A percentile compares a stretch with the other conserved stretches of the same genome.
phyloP scores from a whole-genome alignment of 2,113 vertebrate genomes.

The Elephantulus edwardii region DNA sequence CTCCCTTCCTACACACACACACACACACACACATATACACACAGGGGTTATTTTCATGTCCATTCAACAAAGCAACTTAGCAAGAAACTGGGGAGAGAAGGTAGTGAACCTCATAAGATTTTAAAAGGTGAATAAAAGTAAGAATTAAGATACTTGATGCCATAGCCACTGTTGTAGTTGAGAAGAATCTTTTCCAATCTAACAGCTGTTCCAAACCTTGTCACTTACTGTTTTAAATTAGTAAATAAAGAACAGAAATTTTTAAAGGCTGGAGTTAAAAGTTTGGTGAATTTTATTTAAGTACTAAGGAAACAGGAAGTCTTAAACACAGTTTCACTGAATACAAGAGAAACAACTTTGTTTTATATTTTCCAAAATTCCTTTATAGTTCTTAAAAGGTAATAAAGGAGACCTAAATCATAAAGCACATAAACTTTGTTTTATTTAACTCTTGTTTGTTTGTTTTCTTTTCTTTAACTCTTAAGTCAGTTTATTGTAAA shows the following conservation, averaged over 20 bases:
- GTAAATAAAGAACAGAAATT: not conserved
- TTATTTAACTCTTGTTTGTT: not conserved
- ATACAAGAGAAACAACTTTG: conserved; percentile 15
- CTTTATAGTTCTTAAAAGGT: conserved; percentile 17
- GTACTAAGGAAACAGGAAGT: not conserved
- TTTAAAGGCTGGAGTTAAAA: not conserved
- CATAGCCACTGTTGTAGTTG: not conserved
- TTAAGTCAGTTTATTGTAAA: not conserved
- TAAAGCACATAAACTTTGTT: not conserved
- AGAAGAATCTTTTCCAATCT: not conserved
- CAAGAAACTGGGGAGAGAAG: not conserved
- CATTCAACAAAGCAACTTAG: not conserved
- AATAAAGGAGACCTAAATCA: not conserved
- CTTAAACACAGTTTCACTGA: not conserved
- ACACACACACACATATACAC: not conserved
- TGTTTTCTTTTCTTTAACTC: not conserved
- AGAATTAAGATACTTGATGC: not conserved
- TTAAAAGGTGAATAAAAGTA: not conserved
- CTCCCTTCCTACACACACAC: not conserved
- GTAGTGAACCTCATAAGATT: not conserved
- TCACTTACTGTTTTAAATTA: not conserved
- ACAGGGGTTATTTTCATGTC: not conserved
- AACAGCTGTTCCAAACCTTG: not conserved
- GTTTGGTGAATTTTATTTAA: not conserved
- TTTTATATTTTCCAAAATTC: conserved; percentile 53